Base-by-base conservation (phyloP, 2,888 invertebrate genomes). In the Drosophila niveifrons region DNA sequence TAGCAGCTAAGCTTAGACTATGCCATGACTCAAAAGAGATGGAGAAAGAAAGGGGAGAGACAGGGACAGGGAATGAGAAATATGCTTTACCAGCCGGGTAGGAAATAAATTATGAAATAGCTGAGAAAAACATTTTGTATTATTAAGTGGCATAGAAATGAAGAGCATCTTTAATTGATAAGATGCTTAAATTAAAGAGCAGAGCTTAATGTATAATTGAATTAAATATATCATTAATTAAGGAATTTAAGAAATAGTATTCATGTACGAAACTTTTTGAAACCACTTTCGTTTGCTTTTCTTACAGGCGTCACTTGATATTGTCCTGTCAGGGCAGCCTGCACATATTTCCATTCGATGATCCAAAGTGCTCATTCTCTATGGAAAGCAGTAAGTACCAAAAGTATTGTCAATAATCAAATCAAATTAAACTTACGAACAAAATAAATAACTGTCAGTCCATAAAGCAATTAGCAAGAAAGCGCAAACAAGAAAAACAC, bases 281-380 rank as follows among this genome's bases (percentile, higher is more conserved):
- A 4, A n/a, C 10, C 8, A 10, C n/a, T 36, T 29, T 17, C 2
- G 2, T 17, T 15, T 28, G 10, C 7, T 66, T 9, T 15, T 11
- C 10, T 66, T 72, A 17, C 82, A 96, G 96, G 93, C 95, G 97
- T 90, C 97, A 98, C 93, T 95, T 98, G 89, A 97, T 98, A 90
- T 94, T 98, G 90, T 97, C 97, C 90, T 98, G 98, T 93, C 97
- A 97, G 93, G 98, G 98, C 92, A 96, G 97, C 93, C 95, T 98
- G 91, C 97, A 97, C 93, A 98, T 98, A 93, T 98, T 98, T 94
- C 98, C 98, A 88, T 98, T 98, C 93, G 98, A 98, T 93, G 97
- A 98, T 94, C 98, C 98, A 89, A 95, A 96, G 93, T 98, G 98
- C 94, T 96, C 97, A 93, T 98, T 98, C 94, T 96, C 98, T 91